Base-by-base conservation (phyloP, 2,113 vertebrate species). In the Anhinga anhinga region DNA sequence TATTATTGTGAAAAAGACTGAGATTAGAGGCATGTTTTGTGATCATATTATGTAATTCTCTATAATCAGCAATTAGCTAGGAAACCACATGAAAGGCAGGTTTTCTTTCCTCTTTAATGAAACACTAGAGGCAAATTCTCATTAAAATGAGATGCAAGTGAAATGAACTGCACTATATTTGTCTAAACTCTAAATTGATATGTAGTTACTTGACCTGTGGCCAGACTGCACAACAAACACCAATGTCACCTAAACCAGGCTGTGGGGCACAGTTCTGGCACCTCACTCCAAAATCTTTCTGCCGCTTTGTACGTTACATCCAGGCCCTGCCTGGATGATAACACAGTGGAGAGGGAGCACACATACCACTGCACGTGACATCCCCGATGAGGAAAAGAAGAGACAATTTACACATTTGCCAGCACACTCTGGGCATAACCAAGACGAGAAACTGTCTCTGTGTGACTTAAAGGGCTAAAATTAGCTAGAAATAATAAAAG, bases 281-380 rank as follows among this genome's bases (percentile, higher is more conserved):
- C 11, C 47, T 77, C 40, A 42, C 38, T 74, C n/a, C 13, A 5
- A 71, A 78, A 71, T 42, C 21, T 14, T 88, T 40, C 80, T 78
- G 83, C 72, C 81, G 69, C n/a, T 82, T 62, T 78, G 26, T 22
- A 47, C 5, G 2, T 47, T 79, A 38, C 8, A 61, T 9, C 22
- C 38, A 79, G 61, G 32, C 22, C 10, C 45, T 83, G 29, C 21
- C n/a, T 62, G 56, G 42, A 56, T 34, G 70, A 7, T 18, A 63
- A 36, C 8, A n/a, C 8, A 42, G 47, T 2, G 3, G 21, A 63
- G 32, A 65, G 13, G 25, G n/a, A 83, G 32, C 50, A 40, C 0
- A 0, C 74, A 36, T 0, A 0, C 21, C 42, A 80, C 27, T 0
- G 0, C 17, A 55, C 1, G 2, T 27, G 29, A 59, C n/a, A 76